Evolutionary conservation across 2,797 vertebrate species (phyloP), one percentile per base, ranked within the genome.

Genomic region (Sternotherus odoratus): DNA sequence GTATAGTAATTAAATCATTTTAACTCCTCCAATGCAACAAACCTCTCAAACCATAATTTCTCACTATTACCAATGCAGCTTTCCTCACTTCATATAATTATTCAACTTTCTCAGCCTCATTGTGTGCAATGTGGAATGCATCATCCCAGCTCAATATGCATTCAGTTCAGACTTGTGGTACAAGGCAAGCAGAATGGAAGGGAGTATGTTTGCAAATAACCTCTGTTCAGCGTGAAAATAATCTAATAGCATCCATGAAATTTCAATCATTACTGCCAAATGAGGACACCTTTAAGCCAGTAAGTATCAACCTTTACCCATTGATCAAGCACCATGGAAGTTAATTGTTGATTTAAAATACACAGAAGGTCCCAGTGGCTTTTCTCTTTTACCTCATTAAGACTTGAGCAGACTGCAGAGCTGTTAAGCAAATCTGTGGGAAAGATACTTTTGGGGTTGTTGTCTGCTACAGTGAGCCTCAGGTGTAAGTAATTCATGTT

Each of bases 351-450:
- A 86, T 66, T 57, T 87, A 86, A 95, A 96, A 95, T 63, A 93
- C 93, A 46, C 69, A 97, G 69, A 74, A 28, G 19, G 36, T 93
- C 82, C 86, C 60, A 90, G 63, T 84, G 94, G 89, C 33, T 96
- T 95, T 96, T 90, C 54, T 89, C 85, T 95, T 97, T 96, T 90
- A 92, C 77, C 77, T 97, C 95, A 95, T 97, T 96, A 94, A 96
- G 56, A 54, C 77, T 83, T 84, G 93, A 94, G 94, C 33, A 93
- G 95, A 92, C 91, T 92, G 85, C 57, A 92, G 46, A 28, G 39
- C 81, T 89, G 92, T 94, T 88, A 85, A 87, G 90, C 75, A 96
- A 94, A 93, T 84, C 86, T 28, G 75, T 88, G 77, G 79, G 86
- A 86, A 94, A 95, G 88, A 77, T 17, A 6, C 77, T 88, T 91